A percentile compares a stretch with the other conserved stretches of the same genome.
Evolutionary conservation across 2,113 vertebrate genomes (phyloP).

Genomic region (Scytalopus superciliaris): DNA sequence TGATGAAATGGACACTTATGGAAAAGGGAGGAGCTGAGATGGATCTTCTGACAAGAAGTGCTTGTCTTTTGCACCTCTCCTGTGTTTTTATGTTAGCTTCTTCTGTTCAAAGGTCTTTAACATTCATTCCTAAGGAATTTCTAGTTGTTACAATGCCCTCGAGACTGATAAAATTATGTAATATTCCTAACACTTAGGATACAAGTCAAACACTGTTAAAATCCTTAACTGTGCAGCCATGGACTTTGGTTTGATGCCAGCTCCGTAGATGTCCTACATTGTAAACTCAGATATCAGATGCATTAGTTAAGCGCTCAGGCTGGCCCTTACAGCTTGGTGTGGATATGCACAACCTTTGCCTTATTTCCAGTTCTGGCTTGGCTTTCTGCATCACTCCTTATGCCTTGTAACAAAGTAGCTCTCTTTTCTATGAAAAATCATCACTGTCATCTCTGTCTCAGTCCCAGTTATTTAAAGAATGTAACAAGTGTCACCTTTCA

Average conservation of each 20-base stretch:
- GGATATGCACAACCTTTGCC: background rate
- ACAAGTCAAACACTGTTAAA: background rate
- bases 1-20: rapidly evolving
- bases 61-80: background rate
- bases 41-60: background rate
- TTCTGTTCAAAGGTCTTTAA: background rate
- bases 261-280: background rate
- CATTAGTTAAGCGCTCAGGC: background rate
- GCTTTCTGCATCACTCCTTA: background rate
- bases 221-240: background rate
- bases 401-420: background rate
- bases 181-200: background rate
- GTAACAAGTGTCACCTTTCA: background rate
- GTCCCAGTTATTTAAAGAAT: background rate
- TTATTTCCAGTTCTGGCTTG: background rate
- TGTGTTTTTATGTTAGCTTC: background rate
- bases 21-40: background rate
- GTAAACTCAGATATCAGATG: background rate
- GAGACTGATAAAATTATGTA: background rate
- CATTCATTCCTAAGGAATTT: background rate
- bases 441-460: background rate
- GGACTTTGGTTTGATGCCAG: background rate
- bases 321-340: background rate
- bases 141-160: background rate
- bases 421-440: background rate